Conservation (phyloP, 2,113 vertebrate species). For the Tursiops truncatus region DNA sequence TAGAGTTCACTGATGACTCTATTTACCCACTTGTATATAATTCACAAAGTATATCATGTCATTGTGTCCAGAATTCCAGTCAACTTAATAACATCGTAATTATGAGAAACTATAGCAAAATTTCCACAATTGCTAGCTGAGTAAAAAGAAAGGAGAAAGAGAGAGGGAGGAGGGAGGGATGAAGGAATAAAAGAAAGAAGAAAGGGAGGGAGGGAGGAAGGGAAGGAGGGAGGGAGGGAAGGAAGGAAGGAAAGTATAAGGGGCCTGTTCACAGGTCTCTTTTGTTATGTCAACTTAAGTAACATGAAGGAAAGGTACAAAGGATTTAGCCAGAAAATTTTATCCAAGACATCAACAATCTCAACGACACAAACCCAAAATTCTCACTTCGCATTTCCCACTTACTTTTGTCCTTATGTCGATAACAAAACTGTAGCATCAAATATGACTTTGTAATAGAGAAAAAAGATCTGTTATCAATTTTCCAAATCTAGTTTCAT, state of each 20-base stretch:
- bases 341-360: not conserved
- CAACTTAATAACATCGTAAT: conserved; percentile 72
- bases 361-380: not conserved
- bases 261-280: not conserved
- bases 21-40: conserved; percentile 44
- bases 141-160: not conserved
- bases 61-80: conserved; percentile 74
- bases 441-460: not conserved
- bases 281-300: not conserved
- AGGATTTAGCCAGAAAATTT: not conserved
- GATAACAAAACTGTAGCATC: not conserved
- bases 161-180: too few relatives aligned
- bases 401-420: not conserved
- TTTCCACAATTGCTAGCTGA: not conserved
- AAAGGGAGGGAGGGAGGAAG: accelerated
- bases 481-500: conserved; percentile 48
- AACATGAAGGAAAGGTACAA: not conserved
- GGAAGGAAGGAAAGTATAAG: not conserved
- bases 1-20: conserved; percentile 60
- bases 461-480: not conserved
- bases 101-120: conserved; percentile 60
- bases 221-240: not conserved
- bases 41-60: conserved; percentile 67
- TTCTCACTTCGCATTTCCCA: not conserved
- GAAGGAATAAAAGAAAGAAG: not conserved